Evolutionary conservation across 2,888 invertebrate species (phyloP).

Genomic region (Pheosia gnoma): DNA sequence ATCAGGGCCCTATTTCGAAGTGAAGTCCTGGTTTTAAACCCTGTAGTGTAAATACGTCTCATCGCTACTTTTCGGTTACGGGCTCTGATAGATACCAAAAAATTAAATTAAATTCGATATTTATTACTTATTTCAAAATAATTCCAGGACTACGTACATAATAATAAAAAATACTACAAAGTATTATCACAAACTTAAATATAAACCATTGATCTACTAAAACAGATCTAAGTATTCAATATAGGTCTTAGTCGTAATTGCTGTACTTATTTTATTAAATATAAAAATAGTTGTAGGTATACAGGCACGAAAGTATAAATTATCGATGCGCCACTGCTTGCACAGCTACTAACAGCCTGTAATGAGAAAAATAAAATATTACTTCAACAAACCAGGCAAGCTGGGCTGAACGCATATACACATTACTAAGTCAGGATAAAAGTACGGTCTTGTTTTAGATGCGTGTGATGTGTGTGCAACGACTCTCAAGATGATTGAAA

Average conservation of each 20-base stretch:
- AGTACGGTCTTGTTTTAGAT: no score
- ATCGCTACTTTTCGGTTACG: no score
- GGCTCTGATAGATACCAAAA: no score
- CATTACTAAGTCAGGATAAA: no score
- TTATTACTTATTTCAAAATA: not conserved
- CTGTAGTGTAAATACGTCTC: no score
- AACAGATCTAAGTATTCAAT: not conserved
- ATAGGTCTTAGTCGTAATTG: constrained; percentile 22
- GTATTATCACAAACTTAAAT: constrained; percentile 42
- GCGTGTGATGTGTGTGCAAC: no score
- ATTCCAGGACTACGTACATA: not conserved
- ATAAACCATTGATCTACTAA: constrained; percentile 10
- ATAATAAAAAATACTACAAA: constrained; percentile 13
- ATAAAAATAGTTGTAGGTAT: constrained; percentile 26
- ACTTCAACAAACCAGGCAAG: no score
- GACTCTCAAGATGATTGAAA: not conserved
- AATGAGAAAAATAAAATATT: constrained; percentile 9
- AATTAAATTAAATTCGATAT: no score
- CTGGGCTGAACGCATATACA: no score
- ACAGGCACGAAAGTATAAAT: not conserved
- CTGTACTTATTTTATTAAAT: constrained; percentile 15
- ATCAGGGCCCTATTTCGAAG: no score
- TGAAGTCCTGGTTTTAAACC: no score
- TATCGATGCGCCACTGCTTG: constrained; percentile 50
- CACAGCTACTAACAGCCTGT: constrained; percentile 58